These are phyloP conservation scores for Malurus melanocephalus DNA, from an alignment of 2,113 vertebrate genomes.

Conservation along the genomic window DNA sequence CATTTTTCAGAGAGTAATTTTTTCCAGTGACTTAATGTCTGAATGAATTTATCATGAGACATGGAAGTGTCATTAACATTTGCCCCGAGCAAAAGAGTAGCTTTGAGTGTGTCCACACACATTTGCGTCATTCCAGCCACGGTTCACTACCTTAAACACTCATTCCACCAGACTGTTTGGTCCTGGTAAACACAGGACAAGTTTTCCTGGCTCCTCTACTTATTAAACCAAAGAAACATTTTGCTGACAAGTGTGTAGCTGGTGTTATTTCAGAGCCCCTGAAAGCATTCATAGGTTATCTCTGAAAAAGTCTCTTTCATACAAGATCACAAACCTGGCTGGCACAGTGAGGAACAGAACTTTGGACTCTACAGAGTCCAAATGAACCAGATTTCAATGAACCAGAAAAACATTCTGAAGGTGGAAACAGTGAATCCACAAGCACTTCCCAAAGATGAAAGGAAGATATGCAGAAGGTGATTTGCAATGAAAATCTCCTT, in stretches of 20 bases:
- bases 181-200: slow-evolving; percentile 34
- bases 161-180: slow-evolving; percentile 32
- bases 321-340: background rate
- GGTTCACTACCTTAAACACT: slow-evolving; percentile 7
- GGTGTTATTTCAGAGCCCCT: background rate
- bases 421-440: background rate
- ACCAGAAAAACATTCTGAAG: background rate
- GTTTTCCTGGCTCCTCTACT: background rate
- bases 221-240: background rate
- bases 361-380: background rate
- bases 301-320: background rate
- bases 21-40: slow-evolving; percentile 43
- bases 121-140: background rate
- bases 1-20: slow-evolving; percentile 16
- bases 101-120: background rate
- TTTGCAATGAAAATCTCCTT: background rate
- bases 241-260: background rate
- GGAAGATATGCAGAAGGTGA: background rate
- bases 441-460: background rate
- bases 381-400: too few species aligned
- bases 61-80: slow-evolving; percentile 2
- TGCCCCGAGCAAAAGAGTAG: background rate
- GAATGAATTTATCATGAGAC: slow-evolving; percentile 6
- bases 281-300: background rate
- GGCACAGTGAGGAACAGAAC: background rate